Base-by-base conservation (phyloP, 1,140 invertebrate species). In the Sesamia nonagrioides region DNA sequence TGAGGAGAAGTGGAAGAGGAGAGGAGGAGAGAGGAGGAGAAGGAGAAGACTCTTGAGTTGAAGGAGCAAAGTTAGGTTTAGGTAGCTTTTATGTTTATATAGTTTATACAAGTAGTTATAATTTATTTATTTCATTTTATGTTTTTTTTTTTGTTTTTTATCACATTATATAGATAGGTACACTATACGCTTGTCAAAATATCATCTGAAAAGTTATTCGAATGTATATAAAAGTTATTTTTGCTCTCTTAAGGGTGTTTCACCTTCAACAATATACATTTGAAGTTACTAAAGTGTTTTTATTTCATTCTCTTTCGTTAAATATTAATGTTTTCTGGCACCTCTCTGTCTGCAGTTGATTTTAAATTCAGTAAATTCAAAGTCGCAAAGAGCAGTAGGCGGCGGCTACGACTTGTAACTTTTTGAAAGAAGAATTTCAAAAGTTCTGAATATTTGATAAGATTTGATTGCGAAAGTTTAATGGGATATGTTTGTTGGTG, bases 261-360 rank as follows among this genome's bases (percentile, higher is more conserved):
- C 54, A 56, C 21, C 54, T 27, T n/a, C 27, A 27, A 3, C 45
- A n/a, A 11, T 33, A 58, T 58, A 33, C 33, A 58, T 33, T 58
- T 58, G 1, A 58, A 13, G 4, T 13, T 21, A 58, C 21, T 27
- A 58, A 54, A 58, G 21, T 58, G 54, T 58, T 11, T 13, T 33
- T 27, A 33, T 40, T 74, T 40, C 35, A 21, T 33, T 58, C 18
- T 21, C 9, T 33, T 69, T 48, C 21, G 13, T 42, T 48, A 27
- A 69, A 48, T 48, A 27, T 45, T 48, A 8, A 42, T 45, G 11
- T 50, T 69, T 27, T 69, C 42, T 18, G 42, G 9, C 6, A 21
- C 35, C 42, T 69, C 40, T 56, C 54, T n/a, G 11, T 58, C 52
- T 56, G 52, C 52, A 56, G 52, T 56, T 21, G 17, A 56, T 56